Evolutionary conservation across 1,140 invertebrate genomes (phyloP).

Genomic region (Leptinotarsa defecta): DNA sequence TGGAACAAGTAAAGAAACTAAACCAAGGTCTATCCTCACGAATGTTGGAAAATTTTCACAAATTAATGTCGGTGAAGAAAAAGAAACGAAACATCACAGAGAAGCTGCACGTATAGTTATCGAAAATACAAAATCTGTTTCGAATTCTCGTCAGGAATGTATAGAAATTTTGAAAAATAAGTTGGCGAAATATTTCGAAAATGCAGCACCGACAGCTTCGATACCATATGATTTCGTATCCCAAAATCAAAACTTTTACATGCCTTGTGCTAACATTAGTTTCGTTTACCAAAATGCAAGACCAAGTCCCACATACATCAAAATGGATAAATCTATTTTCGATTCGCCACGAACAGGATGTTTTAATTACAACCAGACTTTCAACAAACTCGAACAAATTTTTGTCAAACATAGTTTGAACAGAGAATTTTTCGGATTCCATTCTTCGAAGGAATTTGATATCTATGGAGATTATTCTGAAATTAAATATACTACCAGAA

Average conservation of each 20-base stretch:
- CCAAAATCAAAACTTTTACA: constrained; percentile 4
- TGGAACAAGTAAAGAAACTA: background rate
- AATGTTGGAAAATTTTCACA: background rate
- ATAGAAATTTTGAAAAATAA: constrained; percentile 22
- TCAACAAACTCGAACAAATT: background rate
- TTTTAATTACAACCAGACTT: background rate
- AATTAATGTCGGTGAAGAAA: background rate
- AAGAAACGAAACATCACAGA: background rate
- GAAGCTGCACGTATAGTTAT: background rate
- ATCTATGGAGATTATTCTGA: background rate
- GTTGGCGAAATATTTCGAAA: constrained; percentile 11
- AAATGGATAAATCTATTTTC: background rate
- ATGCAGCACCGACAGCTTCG: background rate
- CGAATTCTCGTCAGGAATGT: background rate
- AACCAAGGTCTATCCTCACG: constrained; percentile 13
- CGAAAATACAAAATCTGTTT: background rate
- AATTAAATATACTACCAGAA: background rate
- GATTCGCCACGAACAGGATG: background rate
- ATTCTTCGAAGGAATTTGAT: too few relatives aligned
- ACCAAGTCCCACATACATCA: background rate
- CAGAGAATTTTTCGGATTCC: background rate
- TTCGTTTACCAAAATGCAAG: constrained; percentile 14
- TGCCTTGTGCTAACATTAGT: constrained; percentile 18
- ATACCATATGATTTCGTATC: constrained; percentile 12
- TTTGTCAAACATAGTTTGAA: background rate